These are phyloP conservation scores for Cotesia chilonis DNA, from an alignment of 1,140 invertebrate genomes.

Conservation along the genomic window DNA sequence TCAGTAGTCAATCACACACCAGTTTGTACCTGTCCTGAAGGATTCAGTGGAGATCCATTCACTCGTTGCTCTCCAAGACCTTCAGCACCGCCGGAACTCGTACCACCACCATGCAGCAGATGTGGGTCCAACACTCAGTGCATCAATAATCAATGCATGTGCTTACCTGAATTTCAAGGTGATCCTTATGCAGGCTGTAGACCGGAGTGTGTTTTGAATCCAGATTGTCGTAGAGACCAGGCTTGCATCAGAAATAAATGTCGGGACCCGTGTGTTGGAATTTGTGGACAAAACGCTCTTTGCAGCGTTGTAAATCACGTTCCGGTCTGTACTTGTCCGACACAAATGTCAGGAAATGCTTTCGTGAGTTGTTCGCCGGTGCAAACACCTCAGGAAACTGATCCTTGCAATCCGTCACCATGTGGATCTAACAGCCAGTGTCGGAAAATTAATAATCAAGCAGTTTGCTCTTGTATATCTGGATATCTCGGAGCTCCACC, in stretches of 20 bases:
- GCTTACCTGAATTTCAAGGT: slow-evolving; percentile 72
- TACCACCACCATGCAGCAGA: slow-evolving; percentile 33
- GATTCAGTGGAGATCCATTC: slow-evolving; percentile 78
- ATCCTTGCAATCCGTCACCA: slow-evolving; percentile 73
- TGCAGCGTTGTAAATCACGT: slow-evolving; percentile 80
- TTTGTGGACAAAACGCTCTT: slow-evolving; percentile 76
- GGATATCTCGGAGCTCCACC: slow-evolving; percentile 80
- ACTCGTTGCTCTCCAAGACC: slow-evolving; percentile 67
- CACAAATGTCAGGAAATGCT: slow-evolving; percentile 76
- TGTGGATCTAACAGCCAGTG: slow-evolving; percentile 81
- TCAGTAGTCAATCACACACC: slow-evolving; percentile 72
- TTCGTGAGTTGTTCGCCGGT: slow-evolving; percentile 69
- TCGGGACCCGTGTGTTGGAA: slow-evolving; percentile 74
- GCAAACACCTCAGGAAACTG: slow-evolving; percentile 55
- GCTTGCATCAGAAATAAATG: slow-evolving; percentile 78
- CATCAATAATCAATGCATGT: slow-evolving; percentile 70
- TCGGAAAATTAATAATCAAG: slow-evolving; percentile 72
- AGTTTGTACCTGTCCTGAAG: slow-evolving; percentile 72
- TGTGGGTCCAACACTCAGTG: slow-evolving; percentile 55
- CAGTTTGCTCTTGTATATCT: slow-evolving; percentile 77
- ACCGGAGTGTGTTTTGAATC: slow-evolving; percentile 77
- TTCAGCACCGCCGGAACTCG: slow-evolving; percentile 42
- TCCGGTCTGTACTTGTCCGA: slow-evolving; percentile 76
- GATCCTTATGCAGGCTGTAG: slow-evolving; percentile 71
- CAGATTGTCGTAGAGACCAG: slow-evolving; percentile 75